Evolutionary conservation across 2,113 vertebrate genomes (phyloP), one percentile per base, ranked within the genome.

Genomic region (Cryptotis parvus): DNA sequence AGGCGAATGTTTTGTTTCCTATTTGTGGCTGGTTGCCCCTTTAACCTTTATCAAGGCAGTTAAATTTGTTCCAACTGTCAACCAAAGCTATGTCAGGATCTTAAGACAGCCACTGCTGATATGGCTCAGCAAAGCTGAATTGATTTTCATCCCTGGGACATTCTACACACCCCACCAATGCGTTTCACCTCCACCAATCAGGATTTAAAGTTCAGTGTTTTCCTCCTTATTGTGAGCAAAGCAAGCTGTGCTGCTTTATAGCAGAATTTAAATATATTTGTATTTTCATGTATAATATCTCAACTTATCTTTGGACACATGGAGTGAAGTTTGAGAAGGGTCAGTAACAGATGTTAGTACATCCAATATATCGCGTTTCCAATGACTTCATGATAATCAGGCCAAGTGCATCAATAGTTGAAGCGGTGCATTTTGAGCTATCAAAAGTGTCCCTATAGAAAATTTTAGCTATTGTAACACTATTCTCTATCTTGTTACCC

Each of bases 11-110:
- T 98, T 97, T 96, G 82, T 89, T 98, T 97, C 96, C 91, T 95
- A 0, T 97, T 97, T 33, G 89, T 95, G 94, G 90, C 94, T 95
- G 85, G 69, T 74, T 97, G 96, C 92, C 76, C 83, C 91, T 92
- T 97, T 97, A 97, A 97, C 97, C 97, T 97, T 98, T 98, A 97
- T 98, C 97, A 98, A 97, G 98, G 94, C 93, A 95, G 97, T 94
- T 97, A 97, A 95, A 97, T 97, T 98, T 97, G 95, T 97, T 95
- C 95, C 96, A 89, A 93, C 90, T 97, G 97, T 96, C 93, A 97
- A 97, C 96, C 92, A 95, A 83, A 97, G 82, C 94, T 93, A 35
- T 95, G 95, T 96, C 97, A 98, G 97, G 97, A 76, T 97, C 96
- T 97, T 96, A 92, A 96, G 96, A 96, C 90, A 96, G 94, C 90